Evolutionary conservation across 2,113 vertebrate species (phyloP).

Genomic region (Oostethus manadensis): DNA sequence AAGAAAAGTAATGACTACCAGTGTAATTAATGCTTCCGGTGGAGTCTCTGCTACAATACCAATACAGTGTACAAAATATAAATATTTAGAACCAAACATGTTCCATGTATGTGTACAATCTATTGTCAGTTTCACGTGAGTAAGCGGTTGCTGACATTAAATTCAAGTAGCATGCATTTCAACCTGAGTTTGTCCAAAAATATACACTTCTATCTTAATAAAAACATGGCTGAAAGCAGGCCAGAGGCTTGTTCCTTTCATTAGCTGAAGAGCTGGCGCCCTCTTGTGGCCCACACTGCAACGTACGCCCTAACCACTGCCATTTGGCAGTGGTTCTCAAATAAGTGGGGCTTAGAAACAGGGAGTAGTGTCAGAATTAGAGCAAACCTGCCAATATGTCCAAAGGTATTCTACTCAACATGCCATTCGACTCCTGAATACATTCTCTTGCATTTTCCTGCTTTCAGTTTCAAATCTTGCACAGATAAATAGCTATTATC

Average conservation of each 20-base stretch:
- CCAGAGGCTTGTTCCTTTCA: conserved; percentile 5
- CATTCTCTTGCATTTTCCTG: no score
- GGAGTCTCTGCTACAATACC: conserved; percentile 10
- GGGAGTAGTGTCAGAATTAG: no score
- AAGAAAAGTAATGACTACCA: background rate
- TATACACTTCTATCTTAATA: conserved; percentile 24
- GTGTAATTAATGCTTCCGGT: background rate
- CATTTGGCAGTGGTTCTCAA: no score
- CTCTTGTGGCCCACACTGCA: conserved; percentile 41
- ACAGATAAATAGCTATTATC: no score
- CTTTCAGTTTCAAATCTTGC: no score
- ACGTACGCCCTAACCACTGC: background rate
- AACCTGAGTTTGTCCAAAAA: conserved; percentile 61
- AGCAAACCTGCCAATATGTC: no score
- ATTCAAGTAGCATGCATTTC: conserved; percentile 48
- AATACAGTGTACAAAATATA: background rate
- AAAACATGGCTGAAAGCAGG: conserved; percentile 22
- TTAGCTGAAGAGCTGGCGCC: conserved; percentile 31
- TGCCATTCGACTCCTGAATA: no score
- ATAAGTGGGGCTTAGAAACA: no score
- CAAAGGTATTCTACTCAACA: no score
- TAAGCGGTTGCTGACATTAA: conserved; percentile 18
- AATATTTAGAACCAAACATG: background rate
- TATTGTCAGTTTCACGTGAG: conserved; percentile 17
- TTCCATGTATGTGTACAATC: background rate